Percentiles rank a stretch among this genome's conserved stretches.
Evolutionary conservation across 1,140 invertebrate genomes (phyloP).

Genomic region (Heliconius hewitsoni): DNA sequence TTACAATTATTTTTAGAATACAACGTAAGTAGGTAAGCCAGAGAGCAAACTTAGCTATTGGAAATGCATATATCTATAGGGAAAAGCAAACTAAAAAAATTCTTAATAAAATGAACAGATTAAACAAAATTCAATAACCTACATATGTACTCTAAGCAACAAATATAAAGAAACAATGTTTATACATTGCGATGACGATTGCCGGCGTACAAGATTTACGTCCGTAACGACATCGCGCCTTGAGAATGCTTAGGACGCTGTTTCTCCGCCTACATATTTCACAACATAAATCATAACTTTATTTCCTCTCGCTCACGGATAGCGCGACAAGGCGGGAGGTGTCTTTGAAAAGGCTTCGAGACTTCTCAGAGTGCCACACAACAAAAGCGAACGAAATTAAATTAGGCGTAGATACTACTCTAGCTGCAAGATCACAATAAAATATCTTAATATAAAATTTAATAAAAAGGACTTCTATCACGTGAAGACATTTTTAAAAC

Average conservation of each 20-base stretch:
- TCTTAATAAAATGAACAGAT: too few relatives aligned
- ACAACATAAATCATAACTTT: slow-evolving; percentile 79
- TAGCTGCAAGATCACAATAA: slow-evolving; percentile 41
- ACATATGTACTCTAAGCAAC: neutral
- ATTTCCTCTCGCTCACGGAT: slow-evolving; percentile 74
- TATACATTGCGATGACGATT: slow-evolving; percentile 43
- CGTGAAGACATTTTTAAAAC: slow-evolving; percentile 11
- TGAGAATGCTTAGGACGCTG: slow-evolving; percentile 50
- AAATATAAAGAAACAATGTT: neutral
- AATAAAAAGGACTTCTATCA: slow-evolving; percentile 23
- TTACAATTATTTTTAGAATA: too few relatives aligned
- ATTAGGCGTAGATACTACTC: slow-evolving; percentile 61
- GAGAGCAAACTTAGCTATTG: neutral
- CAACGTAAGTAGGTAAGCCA: too few relatives aligned
- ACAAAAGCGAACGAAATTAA: slow-evolving; percentile 72
- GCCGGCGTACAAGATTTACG: slow-evolving; percentile 54
- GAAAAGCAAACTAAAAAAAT: too few relatives aligned
- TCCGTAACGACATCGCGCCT: slow-evolving; percentile 52
- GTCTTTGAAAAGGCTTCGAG: slow-evolving; percentile 73
- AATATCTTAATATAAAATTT: slow-evolving; percentile 36
- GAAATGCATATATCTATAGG: neutral
- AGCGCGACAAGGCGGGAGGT: slow-evolving; percentile 54
- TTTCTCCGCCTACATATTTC: slow-evolving; percentile 68
- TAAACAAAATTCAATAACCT: neutral
- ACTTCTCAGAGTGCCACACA: slow-evolving; percentile 63